Evolutionary conservation across 1,140 invertebrate species (phyloP), one percentile per base, ranked within the genome.

Genomic region (Scaptodrosophila lebanonensis): DNA sequence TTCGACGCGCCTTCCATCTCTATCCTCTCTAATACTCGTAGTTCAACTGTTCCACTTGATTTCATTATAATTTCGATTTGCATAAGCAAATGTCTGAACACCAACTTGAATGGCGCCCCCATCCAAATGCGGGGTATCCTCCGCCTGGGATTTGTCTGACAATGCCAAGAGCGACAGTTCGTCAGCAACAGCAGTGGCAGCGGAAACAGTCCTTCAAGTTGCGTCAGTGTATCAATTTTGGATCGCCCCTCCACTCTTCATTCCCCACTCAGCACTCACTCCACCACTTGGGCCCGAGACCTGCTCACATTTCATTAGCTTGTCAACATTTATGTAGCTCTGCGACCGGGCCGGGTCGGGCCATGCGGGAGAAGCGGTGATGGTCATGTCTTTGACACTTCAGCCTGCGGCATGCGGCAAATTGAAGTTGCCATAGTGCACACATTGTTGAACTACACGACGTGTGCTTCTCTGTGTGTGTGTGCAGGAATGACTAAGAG

Each of bases 41-140:
- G 48, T 35, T 35, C 27, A 53, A 49, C 60, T 65, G 56, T 75
- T 82, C 48, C 62, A 57, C 69, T 69, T 79, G 75, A 82, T 82
- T 82, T 79, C 75, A 79, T 79, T 79, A 79, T 82, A 73, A 82
- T 82, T 82, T 82, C 75, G 75, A 79, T 79, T 79, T 79, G 73
- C 73, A 79, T 79, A 82, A 66, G 64, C 73, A 59, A 77, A 68
- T 79, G 64, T 65, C 73, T 72, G 48, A 68, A 67, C 73, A 79
- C 73, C 68, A 79, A 77, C 64, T 75, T 56, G 48, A 45, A 45
- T 43, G 18, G 33, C 33, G 5, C 13, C 38, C 13, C 40, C 39
- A 13, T 29, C 25, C 29, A 16, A 36, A 30, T 18, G 33, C 54
- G 40, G n/a, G 7, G 16, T 39, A 56, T 12, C n/a, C 51, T 43